A percentile compares a stretch with the other conserved stretches of the same genome.
Conservation (phyloP, 1,140 invertebrate genomes). For the Argopecten irradians region DNA sequence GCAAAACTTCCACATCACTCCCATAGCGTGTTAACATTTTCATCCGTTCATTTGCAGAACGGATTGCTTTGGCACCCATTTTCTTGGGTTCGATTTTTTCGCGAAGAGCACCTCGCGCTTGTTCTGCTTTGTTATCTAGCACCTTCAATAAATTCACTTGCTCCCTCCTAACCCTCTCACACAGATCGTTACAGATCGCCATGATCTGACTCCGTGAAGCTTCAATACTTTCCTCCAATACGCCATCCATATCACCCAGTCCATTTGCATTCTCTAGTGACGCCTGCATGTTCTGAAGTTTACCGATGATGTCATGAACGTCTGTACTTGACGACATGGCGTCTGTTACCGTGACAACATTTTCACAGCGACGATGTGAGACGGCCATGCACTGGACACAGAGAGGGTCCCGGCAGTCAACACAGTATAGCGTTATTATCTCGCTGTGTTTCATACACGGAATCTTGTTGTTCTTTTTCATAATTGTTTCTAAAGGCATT, state of each 20-base stretch:
- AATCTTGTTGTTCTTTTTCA: constrained; percentile 61
- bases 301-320: constrained; percentile 58
- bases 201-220: constrained; percentile 52
- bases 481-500: constrained; percentile 61
- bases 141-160: constrained; percentile 57
- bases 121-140: constrained; percentile 51
- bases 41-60: constrained; percentile 61
- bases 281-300: constrained; percentile 49
- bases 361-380: constrained; percentile 64
- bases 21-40: constrained; percentile 64
- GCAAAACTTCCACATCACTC: constrained; percentile 66
- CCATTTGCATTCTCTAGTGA: constrained; percentile 45
- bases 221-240: constrained; percentile 60
- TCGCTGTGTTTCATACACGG: constrained; percentile 63
- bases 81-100: constrained; percentile 54
- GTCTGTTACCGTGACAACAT: constrained; percentile 61
- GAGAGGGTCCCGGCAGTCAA: constrained; percentile 60
- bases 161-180: constrained; percentile 57
- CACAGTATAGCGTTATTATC: constrained; percentile 63
- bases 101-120: constrained; percentile 48
- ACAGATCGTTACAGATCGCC: constrained; percentile 52
- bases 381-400: constrained; percentile 65
- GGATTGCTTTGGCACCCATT: constrained; percentile 52
- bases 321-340: constrained; percentile 61
- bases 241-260: constrained; percentile 45